Evolutionary conservation across 2,797 vertebrate genomes (phyloP).

Genomic region (Circus cinereus): DNA sequence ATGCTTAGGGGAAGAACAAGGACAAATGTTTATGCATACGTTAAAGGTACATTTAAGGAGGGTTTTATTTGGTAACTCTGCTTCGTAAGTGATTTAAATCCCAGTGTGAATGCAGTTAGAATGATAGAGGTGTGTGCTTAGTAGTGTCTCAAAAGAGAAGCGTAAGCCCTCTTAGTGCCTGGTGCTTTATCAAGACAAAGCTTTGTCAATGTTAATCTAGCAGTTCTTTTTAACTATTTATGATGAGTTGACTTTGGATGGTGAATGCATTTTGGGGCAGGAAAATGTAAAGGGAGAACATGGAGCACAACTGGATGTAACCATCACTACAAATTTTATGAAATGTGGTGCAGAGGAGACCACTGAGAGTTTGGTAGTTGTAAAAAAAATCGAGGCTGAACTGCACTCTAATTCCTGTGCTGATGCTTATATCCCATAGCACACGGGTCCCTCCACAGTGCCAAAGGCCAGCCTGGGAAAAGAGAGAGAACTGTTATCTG

Average conservation of each 20-base stretch:
- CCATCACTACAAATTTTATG: neutral
- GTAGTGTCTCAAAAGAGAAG: neutral
- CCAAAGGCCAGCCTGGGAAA: neutral
- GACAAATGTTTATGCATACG: neutral
- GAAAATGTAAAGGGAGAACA: neutral
- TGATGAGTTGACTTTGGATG: neutral
- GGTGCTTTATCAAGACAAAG: neutral
- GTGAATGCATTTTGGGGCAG: neutral
- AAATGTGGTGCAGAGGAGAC: neutral
- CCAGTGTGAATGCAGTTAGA: neutral
- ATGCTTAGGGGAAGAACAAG: neutral
- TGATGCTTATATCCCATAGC: neutral
- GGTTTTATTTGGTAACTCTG: neutral
- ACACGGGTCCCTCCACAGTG: neutral
- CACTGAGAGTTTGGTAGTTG: neutral
- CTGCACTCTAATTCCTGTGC: neutral
- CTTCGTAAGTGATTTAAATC: neutral
- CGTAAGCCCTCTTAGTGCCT: neutral
- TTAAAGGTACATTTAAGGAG: neutral
- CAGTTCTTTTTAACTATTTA: neutral
- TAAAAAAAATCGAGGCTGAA: neutral
- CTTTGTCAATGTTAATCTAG: neutral
- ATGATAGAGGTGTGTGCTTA: neutral
- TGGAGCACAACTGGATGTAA: neutral
- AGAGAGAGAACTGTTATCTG: neutral